Evolutionary conservation across 1,140 invertebrate species (phyloP).

Genomic region (Laodelphax striatellus): DNA sequence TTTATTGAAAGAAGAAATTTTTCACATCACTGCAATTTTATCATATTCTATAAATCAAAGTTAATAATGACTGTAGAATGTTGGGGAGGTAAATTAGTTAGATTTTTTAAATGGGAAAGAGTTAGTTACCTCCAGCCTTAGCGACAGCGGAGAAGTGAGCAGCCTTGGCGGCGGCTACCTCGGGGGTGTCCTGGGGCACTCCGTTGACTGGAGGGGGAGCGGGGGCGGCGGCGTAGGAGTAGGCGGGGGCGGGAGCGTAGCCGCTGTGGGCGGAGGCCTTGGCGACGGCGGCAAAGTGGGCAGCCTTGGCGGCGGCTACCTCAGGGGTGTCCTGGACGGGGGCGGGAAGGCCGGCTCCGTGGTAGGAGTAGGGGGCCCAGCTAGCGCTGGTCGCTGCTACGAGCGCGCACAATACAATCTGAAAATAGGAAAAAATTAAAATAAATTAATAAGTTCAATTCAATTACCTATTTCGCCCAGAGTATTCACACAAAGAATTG

Average conservation of each 20-base stretch:
- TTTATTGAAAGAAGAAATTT: too few species aligned
- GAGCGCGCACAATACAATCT: constrained; percentile 21
- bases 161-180: constrained; percentile 24
- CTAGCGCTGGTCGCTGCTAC: constrained; percentile 1
- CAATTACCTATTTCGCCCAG: too few species aligned
- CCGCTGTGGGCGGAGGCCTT: constrained; percentile 4
- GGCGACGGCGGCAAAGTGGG: constrained; percentile 22
- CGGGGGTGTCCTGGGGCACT: constrained; percentile 30
- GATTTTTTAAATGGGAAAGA: too few species aligned
- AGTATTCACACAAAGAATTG: too few species aligned
- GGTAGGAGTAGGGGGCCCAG: constrained; percentile 42
- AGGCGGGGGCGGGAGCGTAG: constrained; percentile 40
- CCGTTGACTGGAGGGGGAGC: constrained; percentile 34
- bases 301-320: constrained; percentile 39
- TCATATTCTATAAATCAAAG: too few species aligned
- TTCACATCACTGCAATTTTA: too few species aligned
- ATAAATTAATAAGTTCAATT: too few species aligned
- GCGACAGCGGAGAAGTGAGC: constrained; percentile 22
- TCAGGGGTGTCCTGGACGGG: constrained; percentile 38
- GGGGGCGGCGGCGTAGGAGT: constrained; percentile 40
- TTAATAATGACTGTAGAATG: too few species aligned
- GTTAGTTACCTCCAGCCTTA: constrained; percentile 11
- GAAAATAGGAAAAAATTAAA: background rate
- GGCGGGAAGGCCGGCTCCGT: constrained; percentile 40
- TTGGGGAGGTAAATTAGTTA: too few species aligned